phyloP scores from a whole-genome alignment of 2,888 invertebrate genomes.

The Lochmaea capreae region DNA sequence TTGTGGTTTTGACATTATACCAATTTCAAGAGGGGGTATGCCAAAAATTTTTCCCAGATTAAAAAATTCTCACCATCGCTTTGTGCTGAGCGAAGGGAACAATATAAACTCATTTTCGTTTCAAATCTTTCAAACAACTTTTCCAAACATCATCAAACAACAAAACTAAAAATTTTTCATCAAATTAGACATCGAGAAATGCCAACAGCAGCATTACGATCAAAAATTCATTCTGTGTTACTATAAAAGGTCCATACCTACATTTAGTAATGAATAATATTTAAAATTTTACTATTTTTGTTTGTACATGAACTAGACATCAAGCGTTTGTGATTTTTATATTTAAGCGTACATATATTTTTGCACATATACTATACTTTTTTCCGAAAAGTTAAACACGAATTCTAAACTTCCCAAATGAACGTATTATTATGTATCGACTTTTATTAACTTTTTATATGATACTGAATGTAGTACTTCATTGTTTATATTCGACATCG shows the following conservation, averaged over 20 bases:
- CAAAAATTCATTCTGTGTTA: not conserved
- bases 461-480: not conserved
- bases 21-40: too few species aligned
- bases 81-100: too few species aligned
- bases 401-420: slow-evolving; percentile 14
- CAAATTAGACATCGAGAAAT: too few species aligned
- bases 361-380: slow-evolving; percentile 15
- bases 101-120: too few species aligned
- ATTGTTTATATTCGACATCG: slow-evolving; percentile 52
- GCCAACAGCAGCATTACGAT: too few species aligned
- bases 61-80: too few species aligned
- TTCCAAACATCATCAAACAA: too few species aligned
- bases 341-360: slow-evolving; percentile 25
- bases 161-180: too few species aligned
- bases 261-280: not conserved
- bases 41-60: too few species aligned
- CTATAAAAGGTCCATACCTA: not conserved
- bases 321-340: slow-evolving; percentile 23
- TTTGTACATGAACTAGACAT: slow-evolving; percentile 22
- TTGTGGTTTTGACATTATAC: too few species aligned
- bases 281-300: not conserved
- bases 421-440: not conserved
- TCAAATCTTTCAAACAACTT: too few species aligned
- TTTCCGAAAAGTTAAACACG: not conserved
- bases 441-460: slow-evolving; percentile 9